Percentiles rank a stretch among this genome's conserved stretches.
Conservation (phyloP, 2,113 vertebrate species). For the Entelurus aequoreus region DNA sequence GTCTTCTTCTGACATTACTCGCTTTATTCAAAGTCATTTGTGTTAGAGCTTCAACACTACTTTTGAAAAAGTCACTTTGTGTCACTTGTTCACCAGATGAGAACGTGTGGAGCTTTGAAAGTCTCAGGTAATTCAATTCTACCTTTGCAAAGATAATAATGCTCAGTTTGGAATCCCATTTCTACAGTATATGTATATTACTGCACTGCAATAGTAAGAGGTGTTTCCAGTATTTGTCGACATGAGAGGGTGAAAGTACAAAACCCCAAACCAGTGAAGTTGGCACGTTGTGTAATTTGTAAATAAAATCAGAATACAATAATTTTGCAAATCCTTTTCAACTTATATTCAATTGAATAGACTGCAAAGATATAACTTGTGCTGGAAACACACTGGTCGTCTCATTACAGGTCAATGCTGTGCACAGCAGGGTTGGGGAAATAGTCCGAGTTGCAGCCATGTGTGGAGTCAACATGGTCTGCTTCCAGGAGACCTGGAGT, state of each 20-base stretch:
- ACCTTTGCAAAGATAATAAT: slow-evolving; percentile 1
- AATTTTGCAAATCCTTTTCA: too few species aligned
- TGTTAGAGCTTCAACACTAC: slow-evolving; percentile 17
- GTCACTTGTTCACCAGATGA: slow-evolving; percentile 18
- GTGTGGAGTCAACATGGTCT: slow-evolving; percentile 89
- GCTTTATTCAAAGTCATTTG: neutral
- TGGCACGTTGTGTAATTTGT: too few species aligned
- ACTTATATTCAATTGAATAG: too few species aligned
- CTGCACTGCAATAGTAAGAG: neutral
- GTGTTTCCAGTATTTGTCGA: neutral
- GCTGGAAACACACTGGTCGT: neutral
- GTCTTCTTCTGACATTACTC: slow-evolving; percentile 14
- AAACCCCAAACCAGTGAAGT: too few species aligned
- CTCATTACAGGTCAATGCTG: slow-evolving; percentile 74
- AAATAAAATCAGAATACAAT: neutral
- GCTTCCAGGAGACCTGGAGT: slow-evolving; percentile 97
- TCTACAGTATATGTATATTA: neutral
- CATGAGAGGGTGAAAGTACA: neutral
- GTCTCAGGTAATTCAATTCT: slow-evolving; percentile 62
- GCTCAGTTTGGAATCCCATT: neutral
- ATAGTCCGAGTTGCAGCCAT: slow-evolving; percentile 83
- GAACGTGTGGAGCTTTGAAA: slow-evolving; percentile 28
- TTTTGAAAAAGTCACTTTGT: slow-evolving; percentile 1
- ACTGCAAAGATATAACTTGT: too few species aligned
- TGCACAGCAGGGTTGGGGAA: slow-evolving; percentile 79